These are phyloP conservation scores for Cuniculus paca DNA, from an alignment of 2,797 vertebrate species.

Conservation along the genomic window DNA sequence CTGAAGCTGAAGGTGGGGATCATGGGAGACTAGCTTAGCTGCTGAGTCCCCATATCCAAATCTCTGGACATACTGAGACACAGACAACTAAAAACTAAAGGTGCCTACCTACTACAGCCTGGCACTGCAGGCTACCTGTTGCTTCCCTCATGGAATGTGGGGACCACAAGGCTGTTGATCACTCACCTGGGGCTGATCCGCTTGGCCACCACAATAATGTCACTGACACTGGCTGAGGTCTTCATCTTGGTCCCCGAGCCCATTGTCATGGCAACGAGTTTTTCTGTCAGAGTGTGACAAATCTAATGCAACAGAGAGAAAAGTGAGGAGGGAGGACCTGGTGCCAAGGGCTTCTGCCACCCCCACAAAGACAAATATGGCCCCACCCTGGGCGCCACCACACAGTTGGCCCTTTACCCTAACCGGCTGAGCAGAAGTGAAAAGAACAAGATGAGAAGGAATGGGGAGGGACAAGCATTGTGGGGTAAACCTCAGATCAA, in stretches of 20 bases:
- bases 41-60: neutral
- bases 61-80: neutral
- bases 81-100: neutral
- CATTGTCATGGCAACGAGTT: conserved; percentile 98
- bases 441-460: neutral
- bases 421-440: neutral
- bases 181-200: conserved; percentile 97
- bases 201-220: conserved; percentile 97
- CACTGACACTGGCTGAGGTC: conserved; percentile 94
- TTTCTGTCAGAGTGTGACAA: conserved; percentile 97
- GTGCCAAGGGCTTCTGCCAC: neutral
- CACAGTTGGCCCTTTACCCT: neutral
- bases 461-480: neutral
- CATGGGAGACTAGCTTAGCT: neutral
- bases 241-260: conserved; percentile 97
- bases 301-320: conserved; percentile 89
- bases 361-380: neutral
- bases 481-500: neutral
- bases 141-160: accelerated
- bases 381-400: neutral
- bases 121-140: neutral
- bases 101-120: neutral
- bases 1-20: no score
- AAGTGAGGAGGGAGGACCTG: neutral
- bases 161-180: neutral